Evolutionary conservation across 2,113 vertebrate species (phyloP).

Genomic region (Cinclus cinclus): DNA sequence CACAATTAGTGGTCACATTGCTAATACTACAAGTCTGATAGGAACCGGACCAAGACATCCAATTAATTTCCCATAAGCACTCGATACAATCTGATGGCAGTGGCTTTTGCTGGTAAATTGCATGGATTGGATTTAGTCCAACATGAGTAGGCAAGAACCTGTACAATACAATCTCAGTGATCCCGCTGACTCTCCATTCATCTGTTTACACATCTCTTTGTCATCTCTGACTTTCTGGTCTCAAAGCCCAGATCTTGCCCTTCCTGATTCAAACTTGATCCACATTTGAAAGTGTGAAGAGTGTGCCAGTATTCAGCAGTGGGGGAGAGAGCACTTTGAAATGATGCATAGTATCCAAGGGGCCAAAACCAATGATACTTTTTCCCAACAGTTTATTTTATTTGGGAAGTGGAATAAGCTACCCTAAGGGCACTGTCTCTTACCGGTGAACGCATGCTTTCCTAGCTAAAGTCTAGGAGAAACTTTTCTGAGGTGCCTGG

Average conservation of each 20-base stretch:
- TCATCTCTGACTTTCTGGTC: not conserved
- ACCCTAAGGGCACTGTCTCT: not conserved
- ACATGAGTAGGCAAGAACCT: not conserved
- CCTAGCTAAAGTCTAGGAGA: not conserved
- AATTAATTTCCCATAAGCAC: not conserved
- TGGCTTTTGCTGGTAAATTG: not conserved
- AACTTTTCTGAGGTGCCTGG: not conserved
- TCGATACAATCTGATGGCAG: not conserved
- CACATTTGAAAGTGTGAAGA: not conserved
- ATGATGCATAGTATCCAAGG: not conserved
- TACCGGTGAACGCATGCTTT: not conserved
- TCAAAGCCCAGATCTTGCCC: not conserved
- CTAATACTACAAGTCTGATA: not conserved
- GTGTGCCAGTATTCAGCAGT: not conserved
- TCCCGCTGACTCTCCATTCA: not conserved
- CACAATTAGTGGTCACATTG: not conserved
- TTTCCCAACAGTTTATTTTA: not conserved
- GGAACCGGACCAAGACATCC: not conserved
- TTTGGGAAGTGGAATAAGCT: not conserved
- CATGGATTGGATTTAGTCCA: not conserved
- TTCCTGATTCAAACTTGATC: not conserved
- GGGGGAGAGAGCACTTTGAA: not conserved
- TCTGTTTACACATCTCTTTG: not conserved
- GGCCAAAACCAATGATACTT: not conserved
- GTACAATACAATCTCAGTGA: not conserved